Evolutionary conservation across 2,113 vertebrate genomes (phyloP).

Genomic region (Murina feae): DNA sequence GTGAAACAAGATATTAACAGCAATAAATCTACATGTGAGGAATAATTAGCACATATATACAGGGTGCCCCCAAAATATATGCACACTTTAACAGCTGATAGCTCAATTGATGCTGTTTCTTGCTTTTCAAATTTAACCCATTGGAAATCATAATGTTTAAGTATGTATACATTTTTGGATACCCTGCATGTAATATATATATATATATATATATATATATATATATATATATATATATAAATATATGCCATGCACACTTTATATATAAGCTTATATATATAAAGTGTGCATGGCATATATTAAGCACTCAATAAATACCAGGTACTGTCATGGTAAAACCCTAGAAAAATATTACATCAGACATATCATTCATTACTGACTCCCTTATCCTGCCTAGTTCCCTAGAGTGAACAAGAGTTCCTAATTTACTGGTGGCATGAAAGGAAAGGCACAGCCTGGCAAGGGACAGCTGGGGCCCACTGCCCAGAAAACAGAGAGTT

Average conservation of each 20-base stretch:
- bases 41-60: background rate
- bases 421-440: background rate
- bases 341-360: background rate
- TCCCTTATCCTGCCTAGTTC: background rate
- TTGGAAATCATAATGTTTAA: no score
- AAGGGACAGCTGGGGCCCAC: background rate
- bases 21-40: background rate
- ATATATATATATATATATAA: no score
- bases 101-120: no score
- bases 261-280: background rate
- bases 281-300: background rate
- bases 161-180: no score
- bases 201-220: background rate
- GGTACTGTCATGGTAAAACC: background rate
- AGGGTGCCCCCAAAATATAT: background rate
- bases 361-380: background rate
- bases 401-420: background rate
- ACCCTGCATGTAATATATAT: background rate
- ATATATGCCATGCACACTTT: no score
- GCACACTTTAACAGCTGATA: background rate
- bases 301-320: background rate
- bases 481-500: background rate
- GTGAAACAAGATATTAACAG: background rate
- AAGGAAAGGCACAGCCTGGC: background rate
- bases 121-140: no score